Conservation (phyloP, 2,797 vertebrate genomes). For the Karalla daura region DNA sequence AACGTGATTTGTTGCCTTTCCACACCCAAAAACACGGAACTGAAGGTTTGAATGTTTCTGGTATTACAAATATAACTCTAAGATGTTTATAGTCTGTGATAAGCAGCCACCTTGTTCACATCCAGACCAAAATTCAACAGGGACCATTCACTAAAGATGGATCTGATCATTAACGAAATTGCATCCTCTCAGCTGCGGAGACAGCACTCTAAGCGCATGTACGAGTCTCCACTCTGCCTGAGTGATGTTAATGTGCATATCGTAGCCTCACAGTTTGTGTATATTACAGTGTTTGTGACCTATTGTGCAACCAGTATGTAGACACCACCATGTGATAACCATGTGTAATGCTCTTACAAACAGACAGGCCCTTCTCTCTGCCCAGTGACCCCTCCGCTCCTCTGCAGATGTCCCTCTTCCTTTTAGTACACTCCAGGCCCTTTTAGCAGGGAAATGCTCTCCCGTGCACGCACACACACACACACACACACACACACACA, state of each 20-base stretch:
- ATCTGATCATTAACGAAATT: neutral
- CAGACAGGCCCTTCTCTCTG: conserved; percentile 56
- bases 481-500: conserved; percentile 12
- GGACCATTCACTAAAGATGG: too few relatives aligned
- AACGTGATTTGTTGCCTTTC: neutral
- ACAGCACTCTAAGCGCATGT: neutral
- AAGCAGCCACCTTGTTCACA: neutral
- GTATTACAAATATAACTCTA: neutral
- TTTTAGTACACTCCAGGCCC: conserved; percentile 32
- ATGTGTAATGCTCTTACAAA: conserved; percentile 45
- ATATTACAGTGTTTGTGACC: conserved; percentile 21
- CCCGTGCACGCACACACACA: conserved; percentile 9
- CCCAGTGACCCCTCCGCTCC: conserved; percentile 55
- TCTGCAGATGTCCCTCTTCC: conserved; percentile 49
- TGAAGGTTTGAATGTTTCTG: neutral
- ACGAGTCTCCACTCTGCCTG: neutral
- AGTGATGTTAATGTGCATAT: neutral
- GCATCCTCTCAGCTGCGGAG: neutral
- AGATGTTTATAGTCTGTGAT: neutral
- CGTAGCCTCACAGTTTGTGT: neutral
- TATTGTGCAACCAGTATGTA: conserved; percentile 19
- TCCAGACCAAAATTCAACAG: neutral
- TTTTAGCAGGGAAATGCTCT: conserved; percentile 12
- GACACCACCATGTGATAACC: conserved; percentile 47
- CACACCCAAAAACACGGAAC: neutral